Evolutionary conservation across 1,140 invertebrate species (phyloP), one percentile per base, ranked within the genome.

Genomic region (Drosophila tsacasi): DNA sequence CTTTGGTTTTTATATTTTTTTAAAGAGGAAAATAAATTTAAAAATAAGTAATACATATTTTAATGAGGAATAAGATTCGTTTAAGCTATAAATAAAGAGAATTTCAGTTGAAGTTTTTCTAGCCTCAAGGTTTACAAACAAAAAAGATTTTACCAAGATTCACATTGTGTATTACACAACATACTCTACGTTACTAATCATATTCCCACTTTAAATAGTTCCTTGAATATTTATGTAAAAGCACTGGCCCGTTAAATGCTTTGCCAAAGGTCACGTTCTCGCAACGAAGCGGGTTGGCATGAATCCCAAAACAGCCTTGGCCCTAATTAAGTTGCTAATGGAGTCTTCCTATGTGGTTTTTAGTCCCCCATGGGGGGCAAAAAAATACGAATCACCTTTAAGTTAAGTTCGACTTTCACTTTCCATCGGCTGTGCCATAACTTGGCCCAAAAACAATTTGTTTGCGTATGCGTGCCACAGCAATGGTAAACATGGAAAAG

Each of bases 401-500:
- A 73, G 46, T 68, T 42, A 37, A 17, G 46, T 42, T 17, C 15
- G 15, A 61, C 68, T 49, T 72, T 73, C 15, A 40, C 27, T 61
- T 35, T 42, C 39, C 52, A 46, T 60, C 71, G 42, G 44, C 21
- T 32, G 67, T 21, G 67, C 64, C 47, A 73, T 40, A 72, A 72
- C 52, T 72, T 59, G 67, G 67, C 21, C 21, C 10, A 42, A 60
- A 57, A 73, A 50, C 67, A 61, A 59, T 77, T 67, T 76, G 37
- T 57, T 64, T 76, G 61, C 40, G 60, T 59, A 55, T 46, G 52
- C 52, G 46, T 52, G 27, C 86, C 79, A 27, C 81, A 91, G 35
- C 75, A 66, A 89, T 79, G 82, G 76, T 64, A 72, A 83, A 86
- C 61, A 69, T 73, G 54, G 37, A 79, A 80, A 82, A 87, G 49